Evolutionary conservation across 2,888 invertebrate species (phyloP).

Genomic region (Pogonocherus hispidulus): DNA sequence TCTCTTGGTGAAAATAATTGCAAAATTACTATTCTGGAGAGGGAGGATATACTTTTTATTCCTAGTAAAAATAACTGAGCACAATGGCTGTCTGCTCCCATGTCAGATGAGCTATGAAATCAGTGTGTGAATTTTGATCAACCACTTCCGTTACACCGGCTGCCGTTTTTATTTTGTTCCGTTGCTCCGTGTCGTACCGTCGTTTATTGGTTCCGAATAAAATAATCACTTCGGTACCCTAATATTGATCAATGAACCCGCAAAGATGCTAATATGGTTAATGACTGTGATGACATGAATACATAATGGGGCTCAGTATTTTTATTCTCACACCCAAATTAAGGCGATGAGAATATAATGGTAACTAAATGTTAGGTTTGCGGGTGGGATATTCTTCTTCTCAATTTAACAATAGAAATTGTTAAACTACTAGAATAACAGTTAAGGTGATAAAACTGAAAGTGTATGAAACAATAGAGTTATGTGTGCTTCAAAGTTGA

Average conservation of each 20-base stretch:
- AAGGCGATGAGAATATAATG: neutral
- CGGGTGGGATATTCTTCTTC: neutral
- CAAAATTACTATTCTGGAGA: conserved; percentile 5
- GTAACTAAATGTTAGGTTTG: neutral
- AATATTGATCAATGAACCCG: conserved; percentile 12
- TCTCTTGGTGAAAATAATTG: neutral
- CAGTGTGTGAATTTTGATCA: conserved; percentile 26
- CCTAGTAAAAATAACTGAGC: conserved; percentile 9
- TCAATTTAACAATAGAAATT: conserved; percentile 3
- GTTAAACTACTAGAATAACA: too few species aligned
- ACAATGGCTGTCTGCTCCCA: conserved; percentile 11
- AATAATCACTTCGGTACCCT: neutral
- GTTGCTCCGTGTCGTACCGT: too few species aligned
- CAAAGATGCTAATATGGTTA: neutral
- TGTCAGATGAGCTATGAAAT: neutral
- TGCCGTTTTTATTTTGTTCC: neutral
- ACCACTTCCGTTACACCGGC: neutral
- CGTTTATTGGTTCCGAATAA: neutral
- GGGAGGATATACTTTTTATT: neutral
- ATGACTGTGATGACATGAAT: conserved; percentile 11
- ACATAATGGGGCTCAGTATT: conserved; percentile 1
- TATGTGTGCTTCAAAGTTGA: too few species aligned
- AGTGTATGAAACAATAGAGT: too few species aligned
- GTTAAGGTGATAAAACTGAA: too few species aligned
- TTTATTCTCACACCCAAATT: conserved; percentile 8